Evolutionary conservation across 2,888 invertebrate genomes (phyloP), one percentile per base, ranked within the genome.

Genomic region (Hirtodrosophila cameraria): DNA sequence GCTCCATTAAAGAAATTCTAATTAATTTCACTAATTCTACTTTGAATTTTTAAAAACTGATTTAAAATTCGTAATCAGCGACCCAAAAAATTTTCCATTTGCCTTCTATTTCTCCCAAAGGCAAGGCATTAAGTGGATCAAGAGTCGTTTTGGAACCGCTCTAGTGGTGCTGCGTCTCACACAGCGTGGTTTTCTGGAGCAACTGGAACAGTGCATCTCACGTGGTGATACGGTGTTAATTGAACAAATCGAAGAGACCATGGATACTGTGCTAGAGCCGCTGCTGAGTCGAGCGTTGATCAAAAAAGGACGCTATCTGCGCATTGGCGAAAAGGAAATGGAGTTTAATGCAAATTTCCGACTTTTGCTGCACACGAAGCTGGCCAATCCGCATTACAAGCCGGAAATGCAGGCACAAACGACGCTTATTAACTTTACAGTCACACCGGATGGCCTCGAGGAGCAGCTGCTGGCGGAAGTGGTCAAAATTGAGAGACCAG

Each of bases 381-480:
- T 98, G 62, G 97, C 97, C 1, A 98, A 98, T 92, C 98, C 98
- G 0, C 98, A 98, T 92, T 98, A 98, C 89, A 97, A 98, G 89
- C 98, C 98, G 0, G 98, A 99, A 91, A 96, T 98, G 94, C 98
- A 98, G 91, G 98, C 98, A 0, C 98, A 98, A 91, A 96, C 97
- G 20, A 98, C 98, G 1, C 93, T 98, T 12, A 98, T 98, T 68
- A 98, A 98, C 91, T 98, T 99, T 84, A 98, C 98, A 0, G 98
- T 99, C 1, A 98, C 98, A 0, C 94, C 94, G 88, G 97, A 98
- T 89, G 98, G 97, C 25, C 92, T 98, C n/a, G 98, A 98, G 90
- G 98, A 99, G 87, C 98, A 98, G 90, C 92, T 99, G 9, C 91
- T 98, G 31, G 98, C 97, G 11, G 97, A 97, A 91, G 98, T 98